phyloP scores from a whole-genome alignment of 2,113 vertebrate genomes.

The Charina bottae region DNA sequence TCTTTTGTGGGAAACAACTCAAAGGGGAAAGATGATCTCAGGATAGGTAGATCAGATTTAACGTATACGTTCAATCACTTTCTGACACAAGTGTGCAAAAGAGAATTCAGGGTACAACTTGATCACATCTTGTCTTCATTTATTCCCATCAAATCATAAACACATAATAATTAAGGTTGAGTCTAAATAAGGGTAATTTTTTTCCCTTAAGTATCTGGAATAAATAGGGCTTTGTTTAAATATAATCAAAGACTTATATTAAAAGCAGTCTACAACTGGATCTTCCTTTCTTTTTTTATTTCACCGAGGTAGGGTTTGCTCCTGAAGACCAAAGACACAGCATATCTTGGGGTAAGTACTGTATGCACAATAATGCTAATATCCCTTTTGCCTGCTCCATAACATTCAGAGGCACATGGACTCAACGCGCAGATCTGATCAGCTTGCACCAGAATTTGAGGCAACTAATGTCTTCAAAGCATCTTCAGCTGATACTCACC shows the following conservation, averaged over 20 bases:
- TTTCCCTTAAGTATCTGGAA: not conserved
- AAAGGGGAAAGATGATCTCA: not conserved
- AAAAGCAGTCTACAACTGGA: not conserved
- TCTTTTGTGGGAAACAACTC: not conserved
- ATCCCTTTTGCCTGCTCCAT: not conserved
- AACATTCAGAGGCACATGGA: not conserved
- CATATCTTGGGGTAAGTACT: not conserved
- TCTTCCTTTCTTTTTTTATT: not conserved
- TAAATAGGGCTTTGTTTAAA: not conserved
- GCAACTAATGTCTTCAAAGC: too few relatives aligned
- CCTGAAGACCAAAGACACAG: not conserved
- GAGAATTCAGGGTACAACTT: not conserved
- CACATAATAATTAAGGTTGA: not conserved
- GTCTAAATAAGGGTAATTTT: not conserved
- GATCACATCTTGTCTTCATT: not conserved
- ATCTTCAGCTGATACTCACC: slow-evolving; percentile 72
- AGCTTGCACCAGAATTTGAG: not conserved
- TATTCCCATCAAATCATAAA: not conserved
- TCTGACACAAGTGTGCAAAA: not conserved
- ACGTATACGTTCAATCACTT: not conserved
- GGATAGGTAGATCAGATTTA: not conserved
- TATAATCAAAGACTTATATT: not conserved
- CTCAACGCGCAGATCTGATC: not conserved
- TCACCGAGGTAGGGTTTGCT: not conserved
- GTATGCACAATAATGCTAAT: not conserved